These are phyloP conservation scores for Mesitornis unicolor DNA, from an alignment of 2,113 vertebrate genomes.

Conservation along the genomic window DNA sequence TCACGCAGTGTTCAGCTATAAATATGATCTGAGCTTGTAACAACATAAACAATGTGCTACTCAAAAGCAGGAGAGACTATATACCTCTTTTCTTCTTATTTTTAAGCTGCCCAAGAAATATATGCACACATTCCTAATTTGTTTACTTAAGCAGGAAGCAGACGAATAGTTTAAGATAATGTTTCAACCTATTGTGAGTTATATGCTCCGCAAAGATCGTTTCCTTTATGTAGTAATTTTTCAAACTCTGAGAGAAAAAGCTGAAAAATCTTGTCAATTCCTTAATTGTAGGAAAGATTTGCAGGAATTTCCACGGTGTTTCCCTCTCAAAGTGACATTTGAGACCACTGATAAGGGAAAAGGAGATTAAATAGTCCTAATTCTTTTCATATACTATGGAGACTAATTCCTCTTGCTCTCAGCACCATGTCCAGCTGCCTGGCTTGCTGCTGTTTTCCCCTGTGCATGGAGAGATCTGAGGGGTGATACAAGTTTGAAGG, in stretches of 20 bases:
- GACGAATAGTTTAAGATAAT: conserved; percentile 52
- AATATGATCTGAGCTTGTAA: conserved; percentile 29
- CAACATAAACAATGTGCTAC: conserved; percentile 3
- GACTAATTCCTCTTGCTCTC: conserved; percentile 49
- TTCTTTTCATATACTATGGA: not conserved
- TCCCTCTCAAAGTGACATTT: conserved; percentile 20
- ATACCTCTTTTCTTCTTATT: conserved; percentile 29
- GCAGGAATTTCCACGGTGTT: conserved; percentile 6
- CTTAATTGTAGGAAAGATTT: conserved; percentile 32
- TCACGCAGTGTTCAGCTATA: not conserved
- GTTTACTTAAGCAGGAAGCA: conserved; percentile 67
- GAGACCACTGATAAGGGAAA: conserved; percentile 40
- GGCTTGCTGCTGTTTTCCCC: not conserved
- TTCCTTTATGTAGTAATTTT: conserved; percentile 44
- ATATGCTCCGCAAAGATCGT: not conserved
- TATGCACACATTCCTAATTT: conserved; percentile 41
- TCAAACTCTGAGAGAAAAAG: conserved; percentile 9
- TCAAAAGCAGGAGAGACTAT: not conserved
- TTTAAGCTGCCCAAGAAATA: conserved; percentile 45
- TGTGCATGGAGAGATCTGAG: not conserved
- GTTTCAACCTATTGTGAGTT: conserved; percentile 56
- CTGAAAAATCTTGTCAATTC: conserved; percentile 51
- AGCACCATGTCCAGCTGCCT: not conserved
- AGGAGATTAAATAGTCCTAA: conserved; percentile 34
- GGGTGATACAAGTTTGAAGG: not conserved